Evolutionary conservation across 2,113 vertebrate species (phyloP).

Genomic region (Gobiocypris rarus): DNA sequence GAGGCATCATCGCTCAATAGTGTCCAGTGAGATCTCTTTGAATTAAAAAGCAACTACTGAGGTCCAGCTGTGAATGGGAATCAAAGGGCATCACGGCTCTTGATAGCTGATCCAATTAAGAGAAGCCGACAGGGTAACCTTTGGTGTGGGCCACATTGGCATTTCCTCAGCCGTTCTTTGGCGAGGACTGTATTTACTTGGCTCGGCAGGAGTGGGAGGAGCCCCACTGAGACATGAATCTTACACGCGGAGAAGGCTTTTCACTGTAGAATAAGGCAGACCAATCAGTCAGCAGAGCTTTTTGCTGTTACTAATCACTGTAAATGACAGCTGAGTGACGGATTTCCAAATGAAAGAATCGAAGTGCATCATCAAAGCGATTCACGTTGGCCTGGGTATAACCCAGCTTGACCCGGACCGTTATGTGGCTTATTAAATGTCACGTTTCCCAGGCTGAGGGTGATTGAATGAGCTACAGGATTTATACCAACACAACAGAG

Average conservation of each 20-base stretch:
- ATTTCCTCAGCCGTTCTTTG: constrained; percentile 64
- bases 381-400: not conserved
- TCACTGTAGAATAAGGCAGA: constrained; percentile 9
- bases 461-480: not conserved
- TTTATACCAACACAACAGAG: constrained; percentile 7
- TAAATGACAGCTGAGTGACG: constrained; percentile 27
- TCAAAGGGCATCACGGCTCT: constrained; percentile 63
- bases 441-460: not conserved
- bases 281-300: constrained; percentile 24
- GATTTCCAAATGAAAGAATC: constrained; percentile 7
- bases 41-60: constrained; percentile 61
- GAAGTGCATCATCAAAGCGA: constrained; percentile 6
- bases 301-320: constrained; percentile 40
- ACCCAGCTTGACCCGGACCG: constrained; percentile 8
- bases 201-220: constrained; percentile 47
- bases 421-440: constrained; percentile 32
- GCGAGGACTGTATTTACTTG: constrained; percentile 60
- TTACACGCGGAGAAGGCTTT: constrained; percentile 41
- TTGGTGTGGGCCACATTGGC: constrained; percentile 69
- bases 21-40: constrained; percentile 54
- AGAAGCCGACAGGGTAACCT: constrained; percentile 74
- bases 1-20: constrained; percentile 19
- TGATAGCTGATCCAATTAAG: constrained; percentile 64
- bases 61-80: constrained; percentile 64
- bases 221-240: constrained; percentile 48